phyloP scores from a whole-genome alignment of 2,113 vertebrate species.

The Genyomyrus donnyi region DNA sequence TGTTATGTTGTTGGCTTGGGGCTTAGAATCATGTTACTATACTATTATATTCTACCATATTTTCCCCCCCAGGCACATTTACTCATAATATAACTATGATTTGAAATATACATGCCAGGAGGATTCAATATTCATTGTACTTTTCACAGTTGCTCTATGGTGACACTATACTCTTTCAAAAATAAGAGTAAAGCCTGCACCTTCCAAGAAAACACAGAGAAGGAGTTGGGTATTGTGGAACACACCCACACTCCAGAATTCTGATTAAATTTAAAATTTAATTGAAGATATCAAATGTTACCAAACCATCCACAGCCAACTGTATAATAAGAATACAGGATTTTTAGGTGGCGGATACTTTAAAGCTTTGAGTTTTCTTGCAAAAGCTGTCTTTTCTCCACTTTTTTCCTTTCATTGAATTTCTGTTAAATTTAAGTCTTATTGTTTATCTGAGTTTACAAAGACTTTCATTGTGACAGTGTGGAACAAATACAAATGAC shows the following conservation, averaged over 20 bases:
- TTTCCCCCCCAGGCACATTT: background rate
- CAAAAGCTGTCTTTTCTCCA: background rate
- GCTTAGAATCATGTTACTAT: background rate
- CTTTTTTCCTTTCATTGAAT: background rate
- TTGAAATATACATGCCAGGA: background rate
- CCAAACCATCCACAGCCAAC: background rate
- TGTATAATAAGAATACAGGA: background rate
- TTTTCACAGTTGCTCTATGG: background rate
- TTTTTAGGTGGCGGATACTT: background rate
- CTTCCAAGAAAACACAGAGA: background rate
- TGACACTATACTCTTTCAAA: background rate
- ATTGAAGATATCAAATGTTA: background rate
- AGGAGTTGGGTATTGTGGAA: background rate
- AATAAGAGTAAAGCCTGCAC: background rate
- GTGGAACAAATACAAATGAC: conserved; percentile 5
- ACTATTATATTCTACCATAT: background rate
- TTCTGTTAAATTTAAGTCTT: background rate
- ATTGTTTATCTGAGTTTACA: background rate
- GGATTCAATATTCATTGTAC: background rate
- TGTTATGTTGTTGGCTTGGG: background rate
- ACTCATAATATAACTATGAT: conserved; percentile 5
- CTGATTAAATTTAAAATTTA: background rate
- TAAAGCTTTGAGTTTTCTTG: background rate
- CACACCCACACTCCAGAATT: background rate
- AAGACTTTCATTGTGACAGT: background rate